phyloP scores from a whole-genome alignment of 2,888 invertebrate genomes.

The Tinea pellionella region DNA sequence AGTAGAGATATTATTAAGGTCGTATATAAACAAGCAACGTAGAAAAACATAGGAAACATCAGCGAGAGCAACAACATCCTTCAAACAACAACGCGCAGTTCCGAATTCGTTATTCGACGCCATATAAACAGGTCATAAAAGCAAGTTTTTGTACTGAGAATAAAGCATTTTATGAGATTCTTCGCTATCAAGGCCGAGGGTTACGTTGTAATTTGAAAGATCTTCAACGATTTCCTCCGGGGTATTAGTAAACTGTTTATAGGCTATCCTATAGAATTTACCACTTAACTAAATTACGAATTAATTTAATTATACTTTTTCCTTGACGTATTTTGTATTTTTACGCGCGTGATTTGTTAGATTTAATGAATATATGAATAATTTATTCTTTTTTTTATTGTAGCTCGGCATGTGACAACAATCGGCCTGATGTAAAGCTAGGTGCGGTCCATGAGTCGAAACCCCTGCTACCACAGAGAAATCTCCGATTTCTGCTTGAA shows the following conservation, averaged over 20 bases:
- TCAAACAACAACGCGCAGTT: constrained; percentile 3
- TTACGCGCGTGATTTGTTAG: too few relatives aligned
- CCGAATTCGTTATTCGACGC: constrained; percentile 32
- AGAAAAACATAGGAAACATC: background rate
- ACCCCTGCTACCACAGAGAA: too few relatives aligned
- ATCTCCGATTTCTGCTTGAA: too few relatives aligned
- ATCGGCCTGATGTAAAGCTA: too few relatives aligned
- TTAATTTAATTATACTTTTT: background rate
- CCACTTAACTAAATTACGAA: background rate
- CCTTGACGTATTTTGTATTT: too few relatives aligned
- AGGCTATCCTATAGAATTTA: background rate
- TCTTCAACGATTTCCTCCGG: background rate
- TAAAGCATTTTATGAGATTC: constrained; percentile 29
- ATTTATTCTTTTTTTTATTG: too few relatives aligned
- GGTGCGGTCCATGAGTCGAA: too few relatives aligned
- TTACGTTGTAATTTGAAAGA: constrained; percentile 9
- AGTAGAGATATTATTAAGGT: background rate
- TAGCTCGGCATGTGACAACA: too few relatives aligned
- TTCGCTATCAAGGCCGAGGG: constrained; percentile 9
- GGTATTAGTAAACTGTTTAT: constrained; percentile 11
- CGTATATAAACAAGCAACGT: background rate
- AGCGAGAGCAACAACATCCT: background rate
- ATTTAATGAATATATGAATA: too few relatives aligned
- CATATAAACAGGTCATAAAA: constrained; percentile 59
- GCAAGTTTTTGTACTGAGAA: constrained; percentile 50